Evolutionary conservation across 2,888 invertebrate species (phyloP).

Genomic region (Cryptus viduatorius): DNA sequence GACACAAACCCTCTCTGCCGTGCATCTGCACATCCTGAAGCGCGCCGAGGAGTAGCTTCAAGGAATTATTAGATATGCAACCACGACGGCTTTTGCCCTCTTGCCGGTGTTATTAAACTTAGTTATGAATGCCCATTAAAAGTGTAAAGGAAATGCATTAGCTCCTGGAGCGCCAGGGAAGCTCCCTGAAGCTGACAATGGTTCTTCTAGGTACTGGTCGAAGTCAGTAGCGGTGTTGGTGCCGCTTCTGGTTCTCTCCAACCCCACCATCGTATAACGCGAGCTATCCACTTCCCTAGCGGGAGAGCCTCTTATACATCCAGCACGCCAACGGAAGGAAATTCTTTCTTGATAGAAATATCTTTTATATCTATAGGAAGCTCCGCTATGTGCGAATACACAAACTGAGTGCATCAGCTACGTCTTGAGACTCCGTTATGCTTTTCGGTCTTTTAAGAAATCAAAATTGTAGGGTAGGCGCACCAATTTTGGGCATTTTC

Average conservation of each 20-base stretch:
- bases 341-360: constrained; percentile 66
- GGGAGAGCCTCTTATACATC: constrained; percentile 65
- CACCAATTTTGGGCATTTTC: too few species aligned
- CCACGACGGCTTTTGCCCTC: constrained; percentile 79
- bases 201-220: constrained; percentile 49
- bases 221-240: constrained; percentile 28
- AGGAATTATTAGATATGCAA: constrained; percentile 82
- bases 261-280: constrained; percentile 73
- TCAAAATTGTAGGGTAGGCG: neutral
- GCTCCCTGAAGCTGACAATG: constrained; percentile 72
- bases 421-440: constrained; percentile 1
- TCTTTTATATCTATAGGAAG: constrained; percentile 27
- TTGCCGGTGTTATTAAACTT: constrained; percentile 84
- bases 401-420: constrained; percentile 35
- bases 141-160: constrained; percentile 85
- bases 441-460: neutral
- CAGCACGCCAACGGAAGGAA: constrained; percentile 67
- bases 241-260: constrained; percentile 52
- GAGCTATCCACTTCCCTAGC: constrained; percentile 77
- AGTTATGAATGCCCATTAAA: constrained; percentile 85
- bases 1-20: constrained; percentile 33
- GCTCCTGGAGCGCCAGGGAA: constrained; percentile 76
- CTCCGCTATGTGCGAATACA: constrained; percentile 16
- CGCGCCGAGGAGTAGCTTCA: constrained; percentile 57
- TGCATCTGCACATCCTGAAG: constrained; percentile 52